These are phyloP conservation scores for Patella caerulea DNA, from an alignment of 2,888 invertebrate species.

Conservation along the genomic window DNA sequence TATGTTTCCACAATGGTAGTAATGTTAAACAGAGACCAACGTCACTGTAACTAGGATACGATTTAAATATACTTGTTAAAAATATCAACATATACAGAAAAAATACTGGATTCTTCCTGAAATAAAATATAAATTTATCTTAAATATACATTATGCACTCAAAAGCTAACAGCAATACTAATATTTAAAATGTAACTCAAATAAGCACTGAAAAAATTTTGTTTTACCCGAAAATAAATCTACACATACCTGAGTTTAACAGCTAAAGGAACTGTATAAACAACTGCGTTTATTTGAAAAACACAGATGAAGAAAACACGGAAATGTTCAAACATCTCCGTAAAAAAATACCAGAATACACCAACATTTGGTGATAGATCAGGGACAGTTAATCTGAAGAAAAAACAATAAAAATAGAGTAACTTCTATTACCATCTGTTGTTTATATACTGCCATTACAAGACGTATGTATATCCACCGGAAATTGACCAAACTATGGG, in stretches of 20 bases:
- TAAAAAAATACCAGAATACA: conserved; percentile 99
- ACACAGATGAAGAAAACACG: conserved; percentile 93
- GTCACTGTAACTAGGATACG: conserved; percentile 97
- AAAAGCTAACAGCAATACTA: background rate
- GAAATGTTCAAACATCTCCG: conserved; percentile 99
- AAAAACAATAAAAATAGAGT: conserved; percentile 3
- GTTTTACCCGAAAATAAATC: no score
- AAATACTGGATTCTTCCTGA: conserved; percentile 71
- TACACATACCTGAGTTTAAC: conserved; percentile 75
- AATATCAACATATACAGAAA: conserved; percentile 72
- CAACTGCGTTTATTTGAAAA: conserved; percentile 94
- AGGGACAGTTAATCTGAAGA: conserved; percentile 85
- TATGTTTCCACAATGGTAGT: conserved; percentile 91
- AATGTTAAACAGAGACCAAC: conserved; percentile 92
- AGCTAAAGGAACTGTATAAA: conserved; percentile 89
- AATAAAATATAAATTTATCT: conserved; percentile 32
- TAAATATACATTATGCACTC: background rate
- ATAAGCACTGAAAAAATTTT: no score
- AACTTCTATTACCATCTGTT: no score
- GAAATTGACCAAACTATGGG: no score
- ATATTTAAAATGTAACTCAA: no score
- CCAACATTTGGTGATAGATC: conserved; percentile 98
- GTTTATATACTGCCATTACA: no score
- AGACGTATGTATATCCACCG: no score
- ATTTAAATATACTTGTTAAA: conserved; percentile 92